Evolutionary conservation across 2,888 invertebrate species (phyloP), one percentile per base, ranked within the genome.

Genomic region (Branchellion lobata): DNA sequence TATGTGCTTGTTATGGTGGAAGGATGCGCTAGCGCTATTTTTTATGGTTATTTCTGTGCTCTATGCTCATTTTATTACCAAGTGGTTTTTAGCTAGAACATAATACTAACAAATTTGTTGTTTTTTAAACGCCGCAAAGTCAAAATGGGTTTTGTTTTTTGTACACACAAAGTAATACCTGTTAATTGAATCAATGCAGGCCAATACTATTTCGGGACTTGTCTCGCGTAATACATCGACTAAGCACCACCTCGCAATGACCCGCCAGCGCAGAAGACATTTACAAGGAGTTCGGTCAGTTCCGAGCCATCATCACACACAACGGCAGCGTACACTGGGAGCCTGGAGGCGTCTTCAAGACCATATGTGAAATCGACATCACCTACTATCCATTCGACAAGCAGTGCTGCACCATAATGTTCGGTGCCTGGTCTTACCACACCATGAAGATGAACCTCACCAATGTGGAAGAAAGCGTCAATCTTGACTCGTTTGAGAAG

Each of bases 381-480:
- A 83, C 84, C 18, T 84, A 83, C 74, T 84, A 83, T 73, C 84
- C 84, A 0, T 84, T 84, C 78, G 84, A 84, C 78, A 82, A 82
- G 65, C 84, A 84, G 69, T 74, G 79, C 21, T 84, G 84, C 65
- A 75, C 65, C 57, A 82, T 84, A 1, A 80, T 81, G 72, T 83
- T 84, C 80, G 84, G 84, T 14, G 83, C 84, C 11, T 84, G 84
- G 84, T 80, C 81, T 40, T 84, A 84, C 81, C 82, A 83, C 78
- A 84, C 83, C 18, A 72, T 81, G 29, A 84, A 83, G 69, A 84
- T 84, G 84, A 84, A 84, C 80, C 81, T 84, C 47, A 82, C 83
- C 21, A 83, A 78, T 78, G 75, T 53, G 0, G 80, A 68, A 18
- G 34, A 71, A 34, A 75, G 31, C 11, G 82, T 83, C 61, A 83